Conservation (phyloP, 2,888 invertebrate genomes). For the Trichopria drosophilae region DNA sequence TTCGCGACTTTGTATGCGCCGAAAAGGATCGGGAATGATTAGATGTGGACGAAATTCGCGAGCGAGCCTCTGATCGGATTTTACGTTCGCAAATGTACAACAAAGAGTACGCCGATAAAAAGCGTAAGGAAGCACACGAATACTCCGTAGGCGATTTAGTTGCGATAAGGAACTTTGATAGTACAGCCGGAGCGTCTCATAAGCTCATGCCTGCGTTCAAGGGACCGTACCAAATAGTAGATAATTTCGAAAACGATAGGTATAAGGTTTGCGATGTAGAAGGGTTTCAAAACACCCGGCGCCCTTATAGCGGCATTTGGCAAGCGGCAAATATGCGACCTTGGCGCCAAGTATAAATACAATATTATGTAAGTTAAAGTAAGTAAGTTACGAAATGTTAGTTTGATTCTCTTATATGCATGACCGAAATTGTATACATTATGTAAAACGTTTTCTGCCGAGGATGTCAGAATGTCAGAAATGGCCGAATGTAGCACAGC, state of each 20-base stretch:
- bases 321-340: conserved; percentile 29
- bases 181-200: conserved; percentile 13
- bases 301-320: no score
- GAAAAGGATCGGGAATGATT: no score
- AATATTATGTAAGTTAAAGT: no score
- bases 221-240: conserved; percentile 31
- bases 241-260: conserved; percentile 31
- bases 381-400: no score
- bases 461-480: no score
- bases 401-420: no score
- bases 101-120: conserved; percentile 32
- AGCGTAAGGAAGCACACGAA: conserved; percentile 29
- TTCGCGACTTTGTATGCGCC: conserved; percentile 23
- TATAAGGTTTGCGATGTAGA: conserved; percentile 33
- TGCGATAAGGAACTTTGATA: conserved; percentile 23
- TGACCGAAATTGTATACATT: no score
- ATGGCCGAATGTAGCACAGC: no score
- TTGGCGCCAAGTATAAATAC: conserved; percentile 23
- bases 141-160: conserved; percentile 25
- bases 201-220: conserved; percentile 32
- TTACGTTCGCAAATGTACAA: conserved; percentile 38
- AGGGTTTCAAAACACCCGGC: conserved; percentile 22
- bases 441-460: no score
- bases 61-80: conserved; percentile 28
- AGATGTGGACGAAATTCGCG: conserved; percentile 32